Percentiles rank a stretch among this genome's conserved stretches.
Evolutionary conservation across 2,797 vertebrate genomes (phyloP).

Genomic region (Scarus forsteni): DNA sequence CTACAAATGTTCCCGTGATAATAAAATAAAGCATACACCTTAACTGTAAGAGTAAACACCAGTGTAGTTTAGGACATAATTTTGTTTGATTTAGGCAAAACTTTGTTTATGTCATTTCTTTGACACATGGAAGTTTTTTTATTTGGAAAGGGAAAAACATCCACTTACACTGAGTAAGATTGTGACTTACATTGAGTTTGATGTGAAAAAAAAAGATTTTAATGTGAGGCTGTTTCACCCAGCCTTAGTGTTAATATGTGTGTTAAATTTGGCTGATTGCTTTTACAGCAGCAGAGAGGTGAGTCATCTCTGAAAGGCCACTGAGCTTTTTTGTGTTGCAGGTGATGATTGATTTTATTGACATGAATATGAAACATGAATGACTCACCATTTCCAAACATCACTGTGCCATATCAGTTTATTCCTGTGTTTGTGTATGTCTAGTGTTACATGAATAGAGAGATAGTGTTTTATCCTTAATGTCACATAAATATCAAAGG

Average conservation of each 20-base stretch:
- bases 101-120: too few species aligned
- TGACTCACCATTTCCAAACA: constrained; percentile 58
- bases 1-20: too few species aligned
- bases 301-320: constrained; percentile 72
- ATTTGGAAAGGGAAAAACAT: too few species aligned
- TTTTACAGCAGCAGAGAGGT: constrained; percentile 39
- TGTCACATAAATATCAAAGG: constrained; percentile 40
- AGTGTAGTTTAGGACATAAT: too few species aligned
- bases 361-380: constrained; percentile 67
- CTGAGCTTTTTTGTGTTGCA: constrained; percentile 52
- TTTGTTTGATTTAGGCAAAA: too few species aligned
- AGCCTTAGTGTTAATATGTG: not conserved
- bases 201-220: too few species aligned
- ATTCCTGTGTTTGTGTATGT: constrained; percentile 6
- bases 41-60: too few species aligned
- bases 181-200: too few species aligned
- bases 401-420: constrained; percentile 3
- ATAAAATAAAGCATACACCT: too few species aligned
- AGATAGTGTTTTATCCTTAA: constrained; percentile 39
- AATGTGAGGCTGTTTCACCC: too few species aligned
- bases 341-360: constrained; percentile 60
- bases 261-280: constrained; percentile 40
- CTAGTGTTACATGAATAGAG: not conserved
- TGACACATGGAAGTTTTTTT: too few species aligned
- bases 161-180: too few species aligned